Evolutionary conservation across 2,888 invertebrate genomes (phyloP), one percentile per base, ranked within the genome.

Genomic region (Drosophila tanythrix): DNA sequence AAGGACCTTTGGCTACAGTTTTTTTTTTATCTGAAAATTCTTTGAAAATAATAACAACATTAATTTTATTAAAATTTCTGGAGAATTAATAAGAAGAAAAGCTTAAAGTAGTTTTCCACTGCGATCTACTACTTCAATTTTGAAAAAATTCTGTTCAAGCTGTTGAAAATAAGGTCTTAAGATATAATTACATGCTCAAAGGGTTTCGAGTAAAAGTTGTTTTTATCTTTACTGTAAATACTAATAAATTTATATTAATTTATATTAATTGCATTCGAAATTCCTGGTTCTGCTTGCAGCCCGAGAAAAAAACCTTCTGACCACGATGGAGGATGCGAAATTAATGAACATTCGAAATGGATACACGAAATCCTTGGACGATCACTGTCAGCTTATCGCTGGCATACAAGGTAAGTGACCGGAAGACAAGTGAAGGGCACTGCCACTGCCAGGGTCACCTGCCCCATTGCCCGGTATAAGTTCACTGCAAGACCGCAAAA

Each of bases 331-430:
- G 68, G 87, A 86, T 50, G 76, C 79, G 11, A 88, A 87, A 76
- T 64, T 87, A 62, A 88, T 86, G 78, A 90, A 80, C 70, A 72
- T 90, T 31, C 74, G 83, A 56, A 87, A 90, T 71, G 90, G 89
- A 31, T 83, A 75, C 56, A 66, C 81, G 65, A 83, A 82, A 57
- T 66, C 82, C 21, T 58, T 86, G 78, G 90, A 90, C 53, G 87
- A 90, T 88, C 87, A 86, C 69, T 80, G 78, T 46, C 87, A 85
- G 70, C 78, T 82, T 55, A 87, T 87, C 50, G 88, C 71, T 56
- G 83, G 71, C 58, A 67, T 70, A 40, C 70, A 88, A 72, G 87
- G 87, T 87, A 64, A 87, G 89, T 88, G 69, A 65, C 67, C 69
- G 64, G 43, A 18, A 15, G 15, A 18, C 2, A 33, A 15, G 33